Evolutionary conservation across 2,888 invertebrate genomes (phyloP), one percentile per base, ranked within the genome.

Genomic region (Priocnemis perturbator): DNA sequence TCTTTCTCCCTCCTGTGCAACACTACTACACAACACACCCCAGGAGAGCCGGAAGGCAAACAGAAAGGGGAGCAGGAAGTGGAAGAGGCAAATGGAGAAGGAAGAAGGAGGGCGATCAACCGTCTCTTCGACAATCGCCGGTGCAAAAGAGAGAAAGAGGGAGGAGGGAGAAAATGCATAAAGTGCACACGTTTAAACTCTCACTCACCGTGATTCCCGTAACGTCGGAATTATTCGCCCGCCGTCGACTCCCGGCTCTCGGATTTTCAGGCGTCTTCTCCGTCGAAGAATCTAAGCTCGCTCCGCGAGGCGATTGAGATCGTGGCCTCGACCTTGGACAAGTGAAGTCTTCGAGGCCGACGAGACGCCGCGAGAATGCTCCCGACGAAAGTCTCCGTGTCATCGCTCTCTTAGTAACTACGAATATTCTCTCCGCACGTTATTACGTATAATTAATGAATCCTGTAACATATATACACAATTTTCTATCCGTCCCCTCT

Each of bases 31-130:
- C 37, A 37, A 11, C 37, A 11, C 37, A 37, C 37, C 37, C 37
- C 14, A 37, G 11, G 37, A 37, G 37, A 37, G 37, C 7, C 37
- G 7, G 37, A 11, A 37, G 37, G 37, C 37, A 37, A 37, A 37
- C 37, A 37, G 7, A 9, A 3, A 50, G 19, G 50, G 50, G 47
- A 47, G 47, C 14, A 50, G 17, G 17, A 50, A 50, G 50, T 50
- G 50, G 50, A 17, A 50, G 19, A 3, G 47, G 47, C 7, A 17
- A 17, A 9, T 5, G 47, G 50, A 50, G 17, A n/a, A 50, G 50
- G 56, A 64, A 57, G 17, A 64, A 64, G 64, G 47, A 57, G 63
- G 48, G 57, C 57, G 63, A 67, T 63, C n/a, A n/a, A n/a, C n/a
- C 64, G 62, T 64, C 67, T 48, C 44, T 63, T 57, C 62, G 26